Evolutionary conservation across 1,140 invertebrate genomes (phyloP).

Genomic region (Drosophila saltans): DNA sequence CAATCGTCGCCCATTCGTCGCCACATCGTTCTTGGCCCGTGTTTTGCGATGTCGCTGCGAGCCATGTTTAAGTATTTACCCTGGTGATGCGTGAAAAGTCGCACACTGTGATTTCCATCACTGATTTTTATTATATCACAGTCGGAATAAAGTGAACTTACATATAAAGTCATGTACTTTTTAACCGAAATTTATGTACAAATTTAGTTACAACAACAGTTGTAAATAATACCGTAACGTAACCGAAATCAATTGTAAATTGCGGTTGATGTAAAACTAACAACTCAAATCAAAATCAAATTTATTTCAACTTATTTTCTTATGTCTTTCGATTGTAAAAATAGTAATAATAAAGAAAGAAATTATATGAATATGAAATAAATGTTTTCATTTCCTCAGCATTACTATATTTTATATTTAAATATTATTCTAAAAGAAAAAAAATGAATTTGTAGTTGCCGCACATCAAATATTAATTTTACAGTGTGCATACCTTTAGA

Average conservation of each 20-base stretch:
- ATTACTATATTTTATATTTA: too few relatives aligned
- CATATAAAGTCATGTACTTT: not conserved
- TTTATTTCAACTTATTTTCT: too few relatives aligned
- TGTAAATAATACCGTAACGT: too few relatives aligned
- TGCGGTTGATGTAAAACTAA: too few relatives aligned
- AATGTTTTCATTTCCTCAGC: too few relatives aligned
- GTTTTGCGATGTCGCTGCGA: constrained; percentile 33
- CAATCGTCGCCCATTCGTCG: constrained; percentile 40
- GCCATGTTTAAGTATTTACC: constrained; percentile 49
- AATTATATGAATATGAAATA: too few relatives aligned
- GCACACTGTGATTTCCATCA: constrained; percentile 55
- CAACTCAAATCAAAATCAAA: too few relatives aligned
- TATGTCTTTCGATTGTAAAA: too few relatives aligned
- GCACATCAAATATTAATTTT: not conserved
- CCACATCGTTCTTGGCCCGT: constrained; percentile 20
- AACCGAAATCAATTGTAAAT: too few relatives aligned
- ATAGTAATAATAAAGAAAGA: too few relatives aligned
- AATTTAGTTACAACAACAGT: too few relatives aligned
- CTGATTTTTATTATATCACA: constrained; percentile 24
- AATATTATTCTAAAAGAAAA: too few relatives aligned
- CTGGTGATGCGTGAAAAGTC: constrained; percentile 58
- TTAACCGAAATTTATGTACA: not conserved
- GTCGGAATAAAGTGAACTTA: not conserved
- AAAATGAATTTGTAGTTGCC: not conserved
- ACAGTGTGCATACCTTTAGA: not conserved